Conservation (phyloP, 1,140 invertebrate genomes). For the Cardiocondyla obscurior region DNA sequence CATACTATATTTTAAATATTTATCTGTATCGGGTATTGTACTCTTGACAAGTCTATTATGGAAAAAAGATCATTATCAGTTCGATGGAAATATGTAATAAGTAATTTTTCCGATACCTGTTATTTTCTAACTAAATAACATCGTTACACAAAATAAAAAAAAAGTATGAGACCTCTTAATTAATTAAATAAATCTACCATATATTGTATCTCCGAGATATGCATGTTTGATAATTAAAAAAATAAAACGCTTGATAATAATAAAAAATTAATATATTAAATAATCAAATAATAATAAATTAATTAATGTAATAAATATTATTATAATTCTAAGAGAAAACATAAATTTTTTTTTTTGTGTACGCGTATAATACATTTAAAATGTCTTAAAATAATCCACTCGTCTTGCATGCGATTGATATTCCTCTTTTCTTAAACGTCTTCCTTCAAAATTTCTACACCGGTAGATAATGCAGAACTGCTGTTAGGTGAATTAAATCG, state of each 20-base stretch:
- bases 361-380: conserved; percentile 8
- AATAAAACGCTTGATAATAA: neutral
- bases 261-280: too few species aligned
- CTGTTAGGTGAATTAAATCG: conserved; percentile 36
- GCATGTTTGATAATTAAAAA: neutral
- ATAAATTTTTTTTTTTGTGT: neutral
- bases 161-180: neutral
- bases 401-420: neutral
- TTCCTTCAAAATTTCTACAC: neutral
- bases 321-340: neutral
- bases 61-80: neutral
- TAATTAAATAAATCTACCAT: neutral
- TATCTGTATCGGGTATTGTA: neutral
- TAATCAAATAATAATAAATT: too few species aligned
- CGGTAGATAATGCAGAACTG: neutral
- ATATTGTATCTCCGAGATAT: neutral
- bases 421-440: neutral
- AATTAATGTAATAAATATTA: conserved; percentile 5
- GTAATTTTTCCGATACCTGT: neutral
- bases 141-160: too few species aligned
- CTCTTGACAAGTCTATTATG: neutral
- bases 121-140: neutral
- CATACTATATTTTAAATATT: neutral
- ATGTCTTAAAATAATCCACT: neutral
- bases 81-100: neutral